phyloP scores from a whole-genome alignment of 2,888 invertebrate genomes.

The Hypselothyrea guttata region DNA sequence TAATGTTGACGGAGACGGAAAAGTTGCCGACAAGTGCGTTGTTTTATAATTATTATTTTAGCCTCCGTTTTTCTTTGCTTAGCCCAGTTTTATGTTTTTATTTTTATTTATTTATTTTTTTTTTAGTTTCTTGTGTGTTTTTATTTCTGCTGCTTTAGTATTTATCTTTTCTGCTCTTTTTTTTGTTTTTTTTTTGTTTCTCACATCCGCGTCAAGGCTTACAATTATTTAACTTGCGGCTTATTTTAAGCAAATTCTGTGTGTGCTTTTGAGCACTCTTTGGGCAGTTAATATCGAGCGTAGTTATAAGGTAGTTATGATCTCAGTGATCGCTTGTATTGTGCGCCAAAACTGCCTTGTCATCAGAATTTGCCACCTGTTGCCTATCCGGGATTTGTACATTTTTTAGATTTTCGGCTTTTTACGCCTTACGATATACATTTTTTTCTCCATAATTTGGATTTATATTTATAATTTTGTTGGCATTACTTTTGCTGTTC shows the following conservation, averaged over 20 bases:
- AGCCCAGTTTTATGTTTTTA: slow-evolving; percentile 1
- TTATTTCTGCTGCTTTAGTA: slow-evolving; percentile 6
- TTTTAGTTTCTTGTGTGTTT: neutral
- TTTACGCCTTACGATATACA: slow-evolving; percentile 29
- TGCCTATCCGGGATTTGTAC: slow-evolving; percentile 34
- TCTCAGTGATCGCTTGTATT: slow-evolving; percentile 27
- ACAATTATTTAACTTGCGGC: slow-evolving; percentile 41
- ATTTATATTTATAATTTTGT: too few species aligned
- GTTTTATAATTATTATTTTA: slow-evolving; percentile 46
- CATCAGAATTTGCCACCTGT: slow-evolving; percentile 36
- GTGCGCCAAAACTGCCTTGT: too few species aligned
- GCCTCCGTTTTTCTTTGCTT: slow-evolving; percentile 37
- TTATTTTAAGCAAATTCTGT: slow-evolving; percentile 12
- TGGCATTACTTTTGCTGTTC: slow-evolving; percentile 18
- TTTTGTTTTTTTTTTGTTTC: slow-evolving; percentile 15
- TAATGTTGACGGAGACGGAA: slow-evolving; percentile 6
- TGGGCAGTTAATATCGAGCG: neutral
- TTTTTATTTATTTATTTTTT: too few species aligned
- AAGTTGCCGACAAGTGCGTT: slow-evolving; percentile 10
- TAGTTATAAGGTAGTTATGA: slow-evolving; percentile 15
- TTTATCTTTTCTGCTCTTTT: slow-evolving; percentile 24
- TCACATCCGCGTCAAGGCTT: slow-evolving; percentile 46
- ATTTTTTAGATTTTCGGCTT: slow-evolving; percentile 23
- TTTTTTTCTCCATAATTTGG: neutral
- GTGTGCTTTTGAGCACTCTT: neutral